phyloP scores from a whole-genome alignment of 1,140 invertebrate species.

The Doryteuthis pealeii region DNA sequence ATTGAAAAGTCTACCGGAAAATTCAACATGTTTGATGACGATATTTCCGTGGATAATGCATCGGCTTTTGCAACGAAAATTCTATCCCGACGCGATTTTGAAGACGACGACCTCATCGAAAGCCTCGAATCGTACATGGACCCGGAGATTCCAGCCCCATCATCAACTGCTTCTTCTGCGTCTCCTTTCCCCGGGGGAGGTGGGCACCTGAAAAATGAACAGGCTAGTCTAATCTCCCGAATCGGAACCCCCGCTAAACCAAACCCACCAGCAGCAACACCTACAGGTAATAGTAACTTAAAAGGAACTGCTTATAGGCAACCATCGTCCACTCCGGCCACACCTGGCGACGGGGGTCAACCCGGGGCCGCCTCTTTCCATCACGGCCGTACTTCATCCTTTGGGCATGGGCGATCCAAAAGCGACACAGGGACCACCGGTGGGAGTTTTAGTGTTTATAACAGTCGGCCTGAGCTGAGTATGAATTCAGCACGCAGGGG shows the following conservation, averaged over 20 bases:
- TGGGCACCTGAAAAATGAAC: background rate
- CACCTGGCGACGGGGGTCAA: background rate
- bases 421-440: background rate
- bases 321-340: background rate
- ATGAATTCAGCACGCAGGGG: background rate
- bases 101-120: background rate
- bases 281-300: background rate
- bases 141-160: background rate
- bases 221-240: background rate
- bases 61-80: background rate
- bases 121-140: background rate
- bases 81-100: background rate
- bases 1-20: background rate
- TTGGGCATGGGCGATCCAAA: background rate
- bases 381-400: background rate
- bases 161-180: background rate
- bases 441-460: background rate
- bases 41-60: background rate
- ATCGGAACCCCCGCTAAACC: background rate
- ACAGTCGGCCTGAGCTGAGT: background rate
- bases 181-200: background rate
- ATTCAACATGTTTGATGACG: background rate
- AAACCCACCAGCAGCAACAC: too few relatives aligned
- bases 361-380: background rate
- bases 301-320: background rate